phyloP scores from a whole-genome alignment of 2,113 vertebrate genomes.

The Cyanistes caeruleus region DNA sequence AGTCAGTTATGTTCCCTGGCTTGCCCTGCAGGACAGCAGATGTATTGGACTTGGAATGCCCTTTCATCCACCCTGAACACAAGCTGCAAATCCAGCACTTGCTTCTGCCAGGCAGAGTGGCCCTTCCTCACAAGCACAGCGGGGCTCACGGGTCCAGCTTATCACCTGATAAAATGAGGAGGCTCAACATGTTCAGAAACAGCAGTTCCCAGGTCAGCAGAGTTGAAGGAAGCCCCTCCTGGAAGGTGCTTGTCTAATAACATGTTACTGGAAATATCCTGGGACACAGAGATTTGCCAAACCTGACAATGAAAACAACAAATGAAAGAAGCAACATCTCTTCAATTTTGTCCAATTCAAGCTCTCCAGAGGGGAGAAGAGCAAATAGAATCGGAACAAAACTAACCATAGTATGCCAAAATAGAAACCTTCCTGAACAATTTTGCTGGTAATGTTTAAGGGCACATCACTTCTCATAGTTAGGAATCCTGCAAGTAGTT shows the following conservation, averaged over 20 bases:
- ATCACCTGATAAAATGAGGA: neutral
- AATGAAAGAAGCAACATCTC: neutral
- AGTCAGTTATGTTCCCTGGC: neutral
- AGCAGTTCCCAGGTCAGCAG: fast-evolving
- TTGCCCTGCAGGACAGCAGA: neutral
- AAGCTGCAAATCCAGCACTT: neutral
- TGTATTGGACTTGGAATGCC: neutral
- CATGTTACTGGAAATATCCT: neutral
- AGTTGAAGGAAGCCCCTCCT: neutral
- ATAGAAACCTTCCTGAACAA: neutral
- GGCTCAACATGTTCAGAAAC: neutral
- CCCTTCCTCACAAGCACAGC: neutral
- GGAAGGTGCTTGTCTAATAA: neutral
- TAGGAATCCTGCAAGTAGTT: neutral
- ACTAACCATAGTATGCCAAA: neutral
- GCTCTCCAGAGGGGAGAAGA: neutral
- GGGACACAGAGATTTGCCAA: neutral
- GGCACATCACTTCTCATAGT: neutral
- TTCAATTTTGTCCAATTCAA: neutral
- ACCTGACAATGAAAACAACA: neutral
- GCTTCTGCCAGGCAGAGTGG: neutral
- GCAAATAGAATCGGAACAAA: neutral
- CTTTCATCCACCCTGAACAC: neutral
- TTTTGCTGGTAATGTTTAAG: neutral
- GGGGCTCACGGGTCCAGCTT: neutral